Base-by-base conservation (phyloP, 1,140 invertebrate species). In the Macrocentrus cingulum region DNA sequence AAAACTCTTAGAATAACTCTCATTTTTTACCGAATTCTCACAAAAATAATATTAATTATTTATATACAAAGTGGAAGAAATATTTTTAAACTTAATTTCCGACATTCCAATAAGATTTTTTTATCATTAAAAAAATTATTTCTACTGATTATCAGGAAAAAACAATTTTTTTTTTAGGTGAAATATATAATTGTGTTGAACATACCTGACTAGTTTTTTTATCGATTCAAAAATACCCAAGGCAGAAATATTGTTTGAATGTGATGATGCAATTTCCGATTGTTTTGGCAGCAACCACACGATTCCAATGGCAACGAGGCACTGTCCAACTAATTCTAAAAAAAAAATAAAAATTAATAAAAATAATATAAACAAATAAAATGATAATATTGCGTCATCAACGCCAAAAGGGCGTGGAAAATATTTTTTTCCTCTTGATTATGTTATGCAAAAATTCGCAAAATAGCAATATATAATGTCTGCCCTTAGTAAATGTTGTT, bases 311-410 rank as follows among this genome's bases (percentile, higher is more conserved):
- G 64, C 2, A 3, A 64, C 36, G 2, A 70, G 34, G 7, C 61
- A 61, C 56, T 67, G 67, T 6, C 46, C 8, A n/a, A 70, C 61
- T 25, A 70, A 66, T 66, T 70, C 63, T 69, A 51, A 11, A 64
- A 55, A 34, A 13, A 16, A 5, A 36, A 13, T 37, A 56, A 18
- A 20, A 46, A 34, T 23, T 9, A 32, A 55, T 1, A 19, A 9
- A 11, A 8, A 15, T 44, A 18, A 52, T 37, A 2, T n/a, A 52
- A 32, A 7, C 8, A 36, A 52, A 25, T n/a, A 42, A 42, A 6
- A 8, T 11, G 4, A 23, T 20, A 20, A 45, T n/a, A n/a, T n/a
- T n/a, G n/a, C n/a, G n/a, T n/a, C n/a, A n/a, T n/a, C n/a, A n/a
- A n/a, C n/a, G n/a, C n/a, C 16, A 4, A 13, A 9, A 9, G 7